Conservation (phyloP, 2,113 vertebrate species). For the Motacilla tschutschensis region DNA sequence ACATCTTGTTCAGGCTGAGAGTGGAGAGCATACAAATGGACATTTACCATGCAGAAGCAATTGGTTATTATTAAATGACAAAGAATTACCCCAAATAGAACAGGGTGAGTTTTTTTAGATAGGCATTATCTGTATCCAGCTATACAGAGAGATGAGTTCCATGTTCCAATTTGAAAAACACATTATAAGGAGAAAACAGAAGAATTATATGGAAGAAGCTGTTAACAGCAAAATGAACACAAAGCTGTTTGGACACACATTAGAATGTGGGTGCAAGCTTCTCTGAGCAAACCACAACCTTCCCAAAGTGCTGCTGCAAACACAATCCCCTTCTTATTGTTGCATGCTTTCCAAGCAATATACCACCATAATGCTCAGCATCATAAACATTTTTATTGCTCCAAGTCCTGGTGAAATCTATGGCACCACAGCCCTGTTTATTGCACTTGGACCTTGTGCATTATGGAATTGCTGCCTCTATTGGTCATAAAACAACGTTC, state of each 20-base stretch:
- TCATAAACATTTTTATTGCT: constrained; percentile 31
- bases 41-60: neutral
- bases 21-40: neutral
- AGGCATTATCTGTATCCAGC: neutral
- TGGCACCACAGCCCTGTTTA: constrained; percentile 6
- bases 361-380: neutral
- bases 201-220: neutral
- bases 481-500: constrained; percentile 3
- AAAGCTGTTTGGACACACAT: neutral
- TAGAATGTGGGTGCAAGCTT: neutral
- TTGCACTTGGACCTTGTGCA: neutral
- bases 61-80: neutral
- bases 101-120: neutral
- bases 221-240: neutral
- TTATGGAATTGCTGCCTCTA: neutral
- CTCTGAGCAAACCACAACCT: neutral
- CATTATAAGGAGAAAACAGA: neutral
- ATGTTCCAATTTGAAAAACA: neutral
- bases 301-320: neutral
- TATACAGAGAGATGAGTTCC: neutral
- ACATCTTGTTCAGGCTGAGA: neutral
- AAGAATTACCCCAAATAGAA: neutral
- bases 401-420: constrained; percentile 15
- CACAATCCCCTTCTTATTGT: neutral
- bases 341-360: neutral